These are phyloP conservation scores for Tetanocera ferruginea DNA, from an alignment of 2,888 invertebrate genomes.

Conservation along the genomic window DNA sequence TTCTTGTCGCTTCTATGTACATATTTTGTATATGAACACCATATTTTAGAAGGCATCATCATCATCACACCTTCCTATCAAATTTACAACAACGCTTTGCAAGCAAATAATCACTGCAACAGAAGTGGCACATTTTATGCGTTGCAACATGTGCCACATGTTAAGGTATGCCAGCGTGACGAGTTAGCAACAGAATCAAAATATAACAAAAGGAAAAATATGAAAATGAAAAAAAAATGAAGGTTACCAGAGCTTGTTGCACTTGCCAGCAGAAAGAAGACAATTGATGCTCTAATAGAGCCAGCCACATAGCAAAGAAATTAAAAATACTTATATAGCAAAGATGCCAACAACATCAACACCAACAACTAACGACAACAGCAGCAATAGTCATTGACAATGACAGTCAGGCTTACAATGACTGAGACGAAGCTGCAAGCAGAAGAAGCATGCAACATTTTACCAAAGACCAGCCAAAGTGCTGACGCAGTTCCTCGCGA, in stretches of 20 bases:
- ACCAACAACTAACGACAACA: not conserved
- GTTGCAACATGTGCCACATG: not conserved
- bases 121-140: conserved; percentile 5
- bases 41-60: no score
- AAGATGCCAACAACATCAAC: not conserved
- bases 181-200: not conserved
- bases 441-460: conserved; percentile 20
- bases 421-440: not conserved
- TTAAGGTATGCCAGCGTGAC: conserved; percentile 1
- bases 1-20: no score
- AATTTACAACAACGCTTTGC: no score
- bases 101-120: not conserved
- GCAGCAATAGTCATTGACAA: not conserved
- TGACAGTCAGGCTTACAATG: not conserved
- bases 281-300: conserved; percentile 67
- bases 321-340: conserved; percentile 29
- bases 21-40: no score
- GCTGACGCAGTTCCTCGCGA: conserved; percentile 52
- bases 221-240: conserved; percentile 58
- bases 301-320: conserved; percentile 8
- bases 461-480: conserved; percentile 15
- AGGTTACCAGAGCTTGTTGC: conserved; percentile 58
- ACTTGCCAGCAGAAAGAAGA: conserved; percentile 48
- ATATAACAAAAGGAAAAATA: conserved; percentile 5
- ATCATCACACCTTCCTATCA: no score